These are phyloP conservation scores for Callopanchax toddi DNA, from an alignment of 2,113 vertebrate species.

Conservation along the genomic window DNA sequence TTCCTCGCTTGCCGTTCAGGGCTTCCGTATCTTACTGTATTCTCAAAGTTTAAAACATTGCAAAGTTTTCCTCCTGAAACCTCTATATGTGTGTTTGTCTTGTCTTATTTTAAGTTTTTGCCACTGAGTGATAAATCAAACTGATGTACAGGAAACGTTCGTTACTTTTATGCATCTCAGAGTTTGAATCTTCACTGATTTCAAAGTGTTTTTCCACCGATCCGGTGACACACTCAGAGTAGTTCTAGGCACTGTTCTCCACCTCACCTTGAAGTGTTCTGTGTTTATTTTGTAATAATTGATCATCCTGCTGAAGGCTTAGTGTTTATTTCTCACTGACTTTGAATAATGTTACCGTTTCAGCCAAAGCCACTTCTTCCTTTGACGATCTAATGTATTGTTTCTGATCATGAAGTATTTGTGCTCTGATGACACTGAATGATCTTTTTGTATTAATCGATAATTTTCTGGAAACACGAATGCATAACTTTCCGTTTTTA, in stretches of 20 bases:
- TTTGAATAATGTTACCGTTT: conserved; percentile 35
- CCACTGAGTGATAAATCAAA: not conserved
- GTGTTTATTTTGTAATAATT: too few species aligned
- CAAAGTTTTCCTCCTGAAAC: not conserved
- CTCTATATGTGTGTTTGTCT: not conserved
- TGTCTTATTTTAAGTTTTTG: conserved; percentile 7
- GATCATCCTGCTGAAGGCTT: too few species aligned
- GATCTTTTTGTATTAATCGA: conserved; percentile 27
- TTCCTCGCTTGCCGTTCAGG: too few species aligned
- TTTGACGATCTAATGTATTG: conserved; percentile 22
- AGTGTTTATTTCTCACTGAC: conserved; percentile 35
- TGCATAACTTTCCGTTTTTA: conserved; percentile 45
- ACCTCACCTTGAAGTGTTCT: not conserved
- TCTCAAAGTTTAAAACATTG: too few species aligned
- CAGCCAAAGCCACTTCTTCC: conserved; percentile 64
- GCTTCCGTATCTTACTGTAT: too few species aligned
- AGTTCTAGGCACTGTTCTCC: not conserved
- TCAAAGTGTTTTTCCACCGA: too few species aligned
- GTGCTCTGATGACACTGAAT: conserved; percentile 48
- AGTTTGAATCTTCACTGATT: too few species aligned
- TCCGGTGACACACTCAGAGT: too few species aligned
- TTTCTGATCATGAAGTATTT: conserved; percentile 29
- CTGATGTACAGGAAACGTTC: conserved; percentile 4
- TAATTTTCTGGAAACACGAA: conserved; percentile 39
- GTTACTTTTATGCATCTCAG: conserved; percentile 2